These are phyloP conservation scores for Monopis laevigella DNA, from an alignment of 2,888 invertebrate species.

Conservation along the genomic window DNA sequence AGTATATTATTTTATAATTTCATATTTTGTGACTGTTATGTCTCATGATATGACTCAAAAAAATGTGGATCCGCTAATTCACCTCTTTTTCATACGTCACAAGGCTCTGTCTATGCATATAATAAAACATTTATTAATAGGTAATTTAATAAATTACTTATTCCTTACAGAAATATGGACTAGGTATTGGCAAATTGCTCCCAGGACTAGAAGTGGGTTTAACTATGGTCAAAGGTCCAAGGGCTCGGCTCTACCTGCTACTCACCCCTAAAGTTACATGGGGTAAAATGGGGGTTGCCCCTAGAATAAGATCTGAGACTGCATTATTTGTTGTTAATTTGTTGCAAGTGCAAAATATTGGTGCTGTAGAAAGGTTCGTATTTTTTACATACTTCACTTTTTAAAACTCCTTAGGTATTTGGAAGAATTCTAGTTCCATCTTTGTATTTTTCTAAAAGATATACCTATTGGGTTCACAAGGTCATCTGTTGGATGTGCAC, in stretches of 20 bases:
- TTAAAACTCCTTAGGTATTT: no score
- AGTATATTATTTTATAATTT: no score
- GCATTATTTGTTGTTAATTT: conserved; percentile 41
- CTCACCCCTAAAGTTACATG: conserved; percentile 41
- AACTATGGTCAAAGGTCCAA: conserved; percentile 35
- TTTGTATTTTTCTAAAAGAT: not conserved
- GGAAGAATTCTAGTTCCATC: not conserved
- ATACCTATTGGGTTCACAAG: not conserved
- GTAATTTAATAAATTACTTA: no score
- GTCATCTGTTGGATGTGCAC: not conserved
- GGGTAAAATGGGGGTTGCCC: conserved; percentile 36
- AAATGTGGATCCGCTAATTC: no score
- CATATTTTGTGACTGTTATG: no score
- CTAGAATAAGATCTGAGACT: conserved; percentile 37
- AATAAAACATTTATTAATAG: no score
- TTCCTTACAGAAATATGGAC: conserved; percentile 30
- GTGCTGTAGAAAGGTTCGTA: conserved; percentile 35
- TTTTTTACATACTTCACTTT: not conserved
- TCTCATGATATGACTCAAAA: no score
- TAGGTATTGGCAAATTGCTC: conserved; percentile 34
- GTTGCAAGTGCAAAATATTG: conserved; percentile 32
- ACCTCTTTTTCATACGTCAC: no score
- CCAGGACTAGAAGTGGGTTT: conserved; percentile 47
- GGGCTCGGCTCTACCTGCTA: conserved; percentile 36
- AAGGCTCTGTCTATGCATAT: no score